Conservation (phyloP, 2,888 invertebrate species). For the Conistra vaccinii region DNA sequence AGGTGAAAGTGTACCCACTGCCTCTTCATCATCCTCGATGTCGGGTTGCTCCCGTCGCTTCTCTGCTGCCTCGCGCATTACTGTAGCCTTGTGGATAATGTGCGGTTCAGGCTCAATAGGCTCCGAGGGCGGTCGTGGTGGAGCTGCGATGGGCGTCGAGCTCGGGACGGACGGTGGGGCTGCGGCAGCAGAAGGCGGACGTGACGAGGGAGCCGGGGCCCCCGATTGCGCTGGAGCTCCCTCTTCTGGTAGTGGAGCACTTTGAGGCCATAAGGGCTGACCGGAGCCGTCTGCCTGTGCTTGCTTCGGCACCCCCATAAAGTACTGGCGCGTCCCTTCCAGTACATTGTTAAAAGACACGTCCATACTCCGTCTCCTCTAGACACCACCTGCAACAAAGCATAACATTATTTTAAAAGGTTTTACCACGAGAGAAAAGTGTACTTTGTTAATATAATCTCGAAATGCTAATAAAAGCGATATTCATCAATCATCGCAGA, state of each 20-base stretch:
- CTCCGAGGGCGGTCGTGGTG: slow-evolving; percentile 88
- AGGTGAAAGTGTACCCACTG: slow-evolving; percentile 83
- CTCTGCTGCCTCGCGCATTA: slow-evolving; percentile 89
- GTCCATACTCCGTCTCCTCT: slow-evolving; percentile 91
- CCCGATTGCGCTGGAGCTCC: slow-evolving; percentile 86
- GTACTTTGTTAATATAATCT: slow-evolving; percentile 28
- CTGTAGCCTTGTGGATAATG: slow-evolving; percentile 89
- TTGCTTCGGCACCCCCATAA: slow-evolving; percentile 94
- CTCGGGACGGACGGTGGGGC: slow-evolving; percentile 80
- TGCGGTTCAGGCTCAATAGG: slow-evolving; percentile 90
- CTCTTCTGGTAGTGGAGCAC: slow-evolving; percentile 81
- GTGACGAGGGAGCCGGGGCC: slow-evolving; percentile 85
- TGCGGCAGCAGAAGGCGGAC: slow-evolving; percentile 89
- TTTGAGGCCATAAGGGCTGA: slow-evolving; percentile 82
- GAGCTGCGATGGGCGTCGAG: slow-evolving; percentile 77
- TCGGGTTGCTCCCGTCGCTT: slow-evolving; percentile 86
- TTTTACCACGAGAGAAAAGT: slow-evolving; percentile 13
- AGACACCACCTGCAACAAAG: slow-evolving; percentile 78
- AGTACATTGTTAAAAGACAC: slow-evolving; percentile 94
- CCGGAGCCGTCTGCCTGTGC: slow-evolving; percentile 83
- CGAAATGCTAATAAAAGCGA: slow-evolving; percentile 38
- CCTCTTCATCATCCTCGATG: slow-evolving; percentile 86
- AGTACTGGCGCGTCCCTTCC: slow-evolving; percentile 96
- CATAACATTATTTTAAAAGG: slow-evolving; percentile 24
- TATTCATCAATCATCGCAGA: slow-evolving; percentile 60